These are phyloP conservation scores for Temnothorax curvispinosus DNA, from an alignment of 1,140 invertebrate genomes.

Conservation along the genomic window DNA sequence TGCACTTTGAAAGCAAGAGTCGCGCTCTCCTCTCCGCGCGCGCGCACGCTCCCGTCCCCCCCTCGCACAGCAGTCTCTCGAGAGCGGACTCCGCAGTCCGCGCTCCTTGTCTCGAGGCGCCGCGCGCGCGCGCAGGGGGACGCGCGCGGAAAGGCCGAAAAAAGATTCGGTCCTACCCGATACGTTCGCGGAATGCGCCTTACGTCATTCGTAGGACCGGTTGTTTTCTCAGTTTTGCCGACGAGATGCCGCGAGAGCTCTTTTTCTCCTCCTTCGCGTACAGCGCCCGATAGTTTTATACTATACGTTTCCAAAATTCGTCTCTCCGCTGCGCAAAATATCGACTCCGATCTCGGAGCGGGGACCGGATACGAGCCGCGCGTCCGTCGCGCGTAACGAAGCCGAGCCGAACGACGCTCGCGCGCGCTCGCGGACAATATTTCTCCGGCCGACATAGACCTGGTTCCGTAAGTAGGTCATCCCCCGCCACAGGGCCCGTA, in stretches of 20 bases:
- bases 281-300: not conserved
- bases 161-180: constrained; percentile 6
- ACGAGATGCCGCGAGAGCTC: not conserved
- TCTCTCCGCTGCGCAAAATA: not conserved
- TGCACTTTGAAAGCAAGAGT: constrained; percentile 82
- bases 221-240: constrained; percentile 28
- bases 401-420: not conserved
- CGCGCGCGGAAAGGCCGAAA: not conserved
- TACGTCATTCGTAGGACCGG: constrained; percentile 50
- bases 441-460: constrained; percentile 86
- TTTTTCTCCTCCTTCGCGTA: not conserved
- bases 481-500: constrained; percentile 82
- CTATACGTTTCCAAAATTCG: constrained; percentile 6
- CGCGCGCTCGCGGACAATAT: constrained; percentile 80
- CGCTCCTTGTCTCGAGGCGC: not conserved
- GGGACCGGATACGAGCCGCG: not conserved
- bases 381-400: constrained; percentile 35
- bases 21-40: constrained; percentile 15
- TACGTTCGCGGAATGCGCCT: constrained; percentile 22
- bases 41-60: not conserved
- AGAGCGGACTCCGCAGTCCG: not conserved
- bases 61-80: not conserved
- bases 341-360: not conserved
- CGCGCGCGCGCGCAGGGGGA: not conserved
- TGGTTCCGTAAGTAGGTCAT: constrained; percentile 90